Evolutionary conservation across 30 jellyfish, hydroid and myxozoan genomes (phyloP).

Genomic region (Pelagia noctiluca): DNA sequence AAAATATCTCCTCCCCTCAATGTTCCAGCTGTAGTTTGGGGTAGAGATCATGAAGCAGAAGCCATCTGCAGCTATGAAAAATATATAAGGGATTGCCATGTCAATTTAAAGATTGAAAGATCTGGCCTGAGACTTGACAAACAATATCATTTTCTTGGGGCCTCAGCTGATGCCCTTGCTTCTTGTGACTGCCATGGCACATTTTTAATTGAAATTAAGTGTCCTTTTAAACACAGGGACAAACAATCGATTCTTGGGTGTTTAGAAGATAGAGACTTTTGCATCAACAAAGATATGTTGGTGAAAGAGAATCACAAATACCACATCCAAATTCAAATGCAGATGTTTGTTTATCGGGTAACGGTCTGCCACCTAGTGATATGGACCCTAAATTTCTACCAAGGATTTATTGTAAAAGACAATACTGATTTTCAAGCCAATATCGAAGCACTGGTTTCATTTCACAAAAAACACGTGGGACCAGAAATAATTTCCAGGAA

Average conservation of each 20-base stretch:
- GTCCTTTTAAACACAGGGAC: conserved; percentile 22
- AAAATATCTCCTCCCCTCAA: background rate
- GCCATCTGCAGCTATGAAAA: background rate
- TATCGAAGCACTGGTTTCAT: conserved; percentile 5
- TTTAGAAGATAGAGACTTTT: conserved; percentile 3
- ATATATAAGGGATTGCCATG: background rate
- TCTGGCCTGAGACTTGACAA: background rate
- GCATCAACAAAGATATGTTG: background rate
- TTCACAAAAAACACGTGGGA: conserved; percentile 40
- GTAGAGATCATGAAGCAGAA: background rate
- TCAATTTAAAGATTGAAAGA: background rate
- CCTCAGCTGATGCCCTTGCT: conserved; percentile 26
- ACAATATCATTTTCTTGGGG: conserved; percentile 6
- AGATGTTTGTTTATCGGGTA: background rate
- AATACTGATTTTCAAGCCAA: conserved; percentile 12
- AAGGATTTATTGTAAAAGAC: background rate
- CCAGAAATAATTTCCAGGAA: conserved; percentile 25
- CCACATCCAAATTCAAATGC: conserved; percentile 33
- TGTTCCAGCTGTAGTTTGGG: conserved; percentile 13
- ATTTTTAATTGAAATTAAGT: conserved; percentile 19
- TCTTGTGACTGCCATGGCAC: conserved; percentile 14
- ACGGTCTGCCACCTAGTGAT: conserved; percentile 37
- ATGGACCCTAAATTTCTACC: conserved; percentile 29
- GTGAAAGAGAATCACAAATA: conserved; percentile 22
- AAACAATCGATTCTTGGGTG: background rate